Conservation (phyloP, 1,140 invertebrate species). For the Eufriesea mexicana region DNA sequence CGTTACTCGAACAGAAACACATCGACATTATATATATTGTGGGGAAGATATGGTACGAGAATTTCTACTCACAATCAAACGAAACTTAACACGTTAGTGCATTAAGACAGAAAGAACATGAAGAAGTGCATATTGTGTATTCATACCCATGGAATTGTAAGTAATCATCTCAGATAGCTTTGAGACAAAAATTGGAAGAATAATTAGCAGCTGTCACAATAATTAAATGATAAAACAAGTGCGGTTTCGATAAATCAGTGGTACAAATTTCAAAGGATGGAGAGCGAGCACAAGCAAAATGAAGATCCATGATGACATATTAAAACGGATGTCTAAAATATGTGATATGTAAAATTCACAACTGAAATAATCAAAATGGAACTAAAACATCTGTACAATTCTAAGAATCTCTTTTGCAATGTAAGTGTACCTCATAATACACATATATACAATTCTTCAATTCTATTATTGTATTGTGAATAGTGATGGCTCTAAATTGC, state of each 20-base stretch:
- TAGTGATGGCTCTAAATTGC: constrained; percentile 76
- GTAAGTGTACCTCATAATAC: constrained; percentile 59
- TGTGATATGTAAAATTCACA: constrained; percentile 68
- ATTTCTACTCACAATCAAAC: constrained; percentile 34
- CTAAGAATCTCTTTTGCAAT: constrained; percentile 51
- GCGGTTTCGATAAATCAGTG: constrained; percentile 40
- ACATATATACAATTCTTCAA: constrained; percentile 43
- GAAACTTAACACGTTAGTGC: constrained; percentile 28
- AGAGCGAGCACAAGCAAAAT: not conserved
- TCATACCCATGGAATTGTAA: constrained; percentile 20
- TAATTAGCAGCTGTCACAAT: constrained; percentile 12
- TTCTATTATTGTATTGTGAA: constrained; percentile 61
- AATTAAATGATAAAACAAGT: constrained; percentile 12
- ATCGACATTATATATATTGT: constrained; percentile 10
- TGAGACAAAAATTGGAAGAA: not conserved
- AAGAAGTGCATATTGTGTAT: constrained; percentile 42
- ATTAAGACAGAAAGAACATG: constrained; percentile 2
- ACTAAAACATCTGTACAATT: constrained; percentile 47
- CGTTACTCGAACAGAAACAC: constrained; percentile 32
- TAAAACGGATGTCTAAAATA: constrained; percentile 67
- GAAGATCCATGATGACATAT: constrained; percentile 48
- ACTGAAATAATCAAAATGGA: constrained; percentile 67
- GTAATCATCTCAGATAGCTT: constrained; percentile 1
- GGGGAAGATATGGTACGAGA: constrained; percentile 25
- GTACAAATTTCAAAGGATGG: constrained; percentile 47